Evolutionary conservation across 2,888 invertebrate species (phyloP).

Genomic region (Raillietiella orientalis): DNA sequence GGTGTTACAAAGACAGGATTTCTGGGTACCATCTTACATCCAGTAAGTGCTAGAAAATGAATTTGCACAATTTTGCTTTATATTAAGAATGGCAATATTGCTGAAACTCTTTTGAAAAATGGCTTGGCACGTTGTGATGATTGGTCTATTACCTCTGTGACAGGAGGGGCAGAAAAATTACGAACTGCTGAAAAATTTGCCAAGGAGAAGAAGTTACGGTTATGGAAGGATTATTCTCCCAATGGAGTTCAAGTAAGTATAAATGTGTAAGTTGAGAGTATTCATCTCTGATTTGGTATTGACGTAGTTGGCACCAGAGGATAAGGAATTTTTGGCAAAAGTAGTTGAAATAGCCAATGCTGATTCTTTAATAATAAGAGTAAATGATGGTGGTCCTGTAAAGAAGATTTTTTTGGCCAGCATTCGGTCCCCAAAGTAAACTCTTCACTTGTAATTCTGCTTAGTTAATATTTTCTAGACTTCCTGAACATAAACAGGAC

Average conservation of each 20-base stretch:
- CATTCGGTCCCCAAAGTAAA: conserved; percentile 64
- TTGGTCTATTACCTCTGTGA: conserved; percentile 57
- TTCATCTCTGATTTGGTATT: background rate
- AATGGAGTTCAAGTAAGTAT: conserved; percentile 21
- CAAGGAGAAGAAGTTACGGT: conserved; percentile 46
- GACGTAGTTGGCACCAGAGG: conserved; percentile 27
- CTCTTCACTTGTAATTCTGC: conserved; percentile 7
- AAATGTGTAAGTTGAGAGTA: conserved; percentile 5
- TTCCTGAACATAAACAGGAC: conserved; percentile 8
- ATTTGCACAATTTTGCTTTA: conserved; percentile 2
- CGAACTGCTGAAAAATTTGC: conserved; percentile 54
- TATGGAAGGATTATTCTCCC: conserved; percentile 75
- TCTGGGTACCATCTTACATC: conserved; percentile 73
- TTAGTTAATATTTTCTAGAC: conserved; percentile 12
- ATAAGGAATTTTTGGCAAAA: conserved; percentile 43
- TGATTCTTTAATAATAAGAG: conserved; percentile 61
- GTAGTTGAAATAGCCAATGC: conserved; percentile 77
- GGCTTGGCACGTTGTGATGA: conserved; percentile 83
- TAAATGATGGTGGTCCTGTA: conserved; percentile 31
- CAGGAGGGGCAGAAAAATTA: conserved; percentile 45
- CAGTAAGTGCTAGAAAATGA: conserved; percentile 18
- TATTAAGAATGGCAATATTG: conserved; percentile 40
- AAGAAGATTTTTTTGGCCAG: conserved; percentile 88
- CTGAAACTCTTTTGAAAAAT: conserved; percentile 54
- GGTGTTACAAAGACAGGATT: conserved; percentile 74